Conservation (phyloP, 64 coral and sea anemone genomes). For the Pachyseris speciosa region DNA sequence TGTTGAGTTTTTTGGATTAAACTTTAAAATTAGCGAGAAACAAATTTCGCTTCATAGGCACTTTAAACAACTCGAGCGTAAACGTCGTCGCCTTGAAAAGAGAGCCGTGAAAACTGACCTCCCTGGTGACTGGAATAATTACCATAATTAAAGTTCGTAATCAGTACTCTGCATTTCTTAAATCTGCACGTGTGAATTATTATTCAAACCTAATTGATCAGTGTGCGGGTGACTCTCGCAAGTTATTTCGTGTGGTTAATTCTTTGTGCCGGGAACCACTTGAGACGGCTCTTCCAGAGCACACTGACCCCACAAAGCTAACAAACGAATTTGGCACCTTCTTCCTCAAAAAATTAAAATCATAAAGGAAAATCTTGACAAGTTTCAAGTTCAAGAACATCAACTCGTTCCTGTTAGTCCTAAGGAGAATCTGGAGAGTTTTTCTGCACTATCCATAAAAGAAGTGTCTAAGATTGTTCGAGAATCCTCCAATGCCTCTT, state of each 20-base stretch:
- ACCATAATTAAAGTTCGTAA: background rate
- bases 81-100: background rate
- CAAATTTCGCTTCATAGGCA: no score
- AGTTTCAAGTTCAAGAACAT: background rate
- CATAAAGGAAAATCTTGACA: background rate
- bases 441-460: background rate
- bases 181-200: background rate
- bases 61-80: no score
- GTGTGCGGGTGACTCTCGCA: no score
- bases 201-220: background rate
- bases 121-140: background rate
- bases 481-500: no score
- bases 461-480: background rate
- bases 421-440: conserved; percentile 1
- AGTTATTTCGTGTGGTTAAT: no score
- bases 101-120: background rate
- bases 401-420: background rate
- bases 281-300: no score
- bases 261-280: no score
- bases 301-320: no score
- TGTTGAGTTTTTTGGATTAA: no score
- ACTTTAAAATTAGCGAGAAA: no score
- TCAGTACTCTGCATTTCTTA: background rate
- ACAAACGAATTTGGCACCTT: no score
- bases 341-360: no score